Percentiles rank a stretch among this genome's conserved stretches.
phyloP scores from a whole-genome alignment of 2,797 vertebrate genomes.

The Avahi laniger region DNA sequence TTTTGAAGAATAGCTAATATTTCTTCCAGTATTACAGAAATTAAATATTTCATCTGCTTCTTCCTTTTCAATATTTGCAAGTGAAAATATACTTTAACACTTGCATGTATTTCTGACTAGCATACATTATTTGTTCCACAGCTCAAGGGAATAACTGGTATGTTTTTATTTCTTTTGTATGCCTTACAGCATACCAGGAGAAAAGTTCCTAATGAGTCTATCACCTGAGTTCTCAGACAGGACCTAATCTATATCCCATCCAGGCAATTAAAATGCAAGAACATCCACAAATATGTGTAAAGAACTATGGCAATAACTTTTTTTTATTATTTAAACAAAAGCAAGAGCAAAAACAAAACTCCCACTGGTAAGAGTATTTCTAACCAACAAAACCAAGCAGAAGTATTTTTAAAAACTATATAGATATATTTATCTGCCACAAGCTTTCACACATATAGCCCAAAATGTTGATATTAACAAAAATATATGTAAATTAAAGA shows the following conservation, averaged over 20 bases:
- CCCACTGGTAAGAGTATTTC: background rate
- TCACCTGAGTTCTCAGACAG: background rate
- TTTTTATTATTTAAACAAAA: conserved; percentile 11
- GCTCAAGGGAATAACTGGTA: background rate
- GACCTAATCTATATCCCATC: background rate
- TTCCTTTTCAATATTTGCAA: background rate
- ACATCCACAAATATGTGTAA: conserved; percentile 4
- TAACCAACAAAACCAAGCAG: background rate
- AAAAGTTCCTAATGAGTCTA: background rate
- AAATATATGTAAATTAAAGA: conserved; percentile 4
- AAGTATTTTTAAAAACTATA: background rate
- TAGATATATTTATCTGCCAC: background rate
- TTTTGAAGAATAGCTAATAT: conserved; percentile 8
- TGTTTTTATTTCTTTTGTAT: background rate
- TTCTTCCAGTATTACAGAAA: background rate
- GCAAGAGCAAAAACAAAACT: conserved; percentile 26
- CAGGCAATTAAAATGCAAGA: conserved; percentile 13
- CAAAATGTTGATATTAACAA: background rate
- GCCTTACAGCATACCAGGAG: background rate
- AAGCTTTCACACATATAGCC: background rate
- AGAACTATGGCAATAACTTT: background rate
- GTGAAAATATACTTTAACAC: background rate
- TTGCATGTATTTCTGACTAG: background rate
- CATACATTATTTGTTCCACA: background rate
- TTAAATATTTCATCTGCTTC: conserved; percentile 23